A percentile compares a stretch with the other conserved stretches of the same genome.
Evolutionary conservation across 2,888 invertebrate genomes (phyloP).

Genomic region (Microchrysa polita): DNA sequence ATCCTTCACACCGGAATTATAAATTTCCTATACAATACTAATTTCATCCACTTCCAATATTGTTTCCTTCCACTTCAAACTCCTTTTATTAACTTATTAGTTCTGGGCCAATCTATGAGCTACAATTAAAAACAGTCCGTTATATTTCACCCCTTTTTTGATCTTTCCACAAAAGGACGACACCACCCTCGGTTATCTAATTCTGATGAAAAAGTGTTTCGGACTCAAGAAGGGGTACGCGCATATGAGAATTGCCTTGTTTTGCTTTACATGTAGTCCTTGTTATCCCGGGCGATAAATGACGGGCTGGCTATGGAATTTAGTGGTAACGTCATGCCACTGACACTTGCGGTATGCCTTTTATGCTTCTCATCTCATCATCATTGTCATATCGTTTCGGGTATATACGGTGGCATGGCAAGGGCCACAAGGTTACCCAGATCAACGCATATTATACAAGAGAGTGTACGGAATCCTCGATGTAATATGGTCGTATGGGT

Average conservation of each 20-base stretch:
- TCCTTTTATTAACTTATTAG: constrained; percentile 42
- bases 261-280: constrained; percentile 44
- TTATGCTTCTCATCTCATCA: constrained; percentile 13
- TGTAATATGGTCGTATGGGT: constrained; percentile 40
- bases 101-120: constrained; percentile 20
- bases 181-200: background rate
- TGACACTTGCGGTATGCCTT: constrained; percentile 40
- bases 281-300: constrained; percentile 46
- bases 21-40: too few species aligned
- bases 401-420: constrained; percentile 13
- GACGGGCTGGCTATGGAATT: constrained; percentile 41
- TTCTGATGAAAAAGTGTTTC: constrained; percentile 1
- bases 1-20: too few species aligned
- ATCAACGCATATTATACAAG: constrained; percentile 24
- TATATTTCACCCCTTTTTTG: background rate
- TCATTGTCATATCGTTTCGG: background rate
- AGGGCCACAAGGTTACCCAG: constrained; percentile 6
- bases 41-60: too few species aligned
- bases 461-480: constrained; percentile 19
- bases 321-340: constrained; percentile 37
- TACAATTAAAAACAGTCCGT: constrained; percentile 35
- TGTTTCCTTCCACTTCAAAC: background rate
- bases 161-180: background rate
- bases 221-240: constrained; percentile 38
- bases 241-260: constrained; percentile 27